Percentiles rank a stretch among this genome's conserved stretches.
These are phyloP conservation scores for Tokudaia muenninki DNA, from an alignment of 2,797 vertebrate species.

Conservation along the genomic window DNA sequence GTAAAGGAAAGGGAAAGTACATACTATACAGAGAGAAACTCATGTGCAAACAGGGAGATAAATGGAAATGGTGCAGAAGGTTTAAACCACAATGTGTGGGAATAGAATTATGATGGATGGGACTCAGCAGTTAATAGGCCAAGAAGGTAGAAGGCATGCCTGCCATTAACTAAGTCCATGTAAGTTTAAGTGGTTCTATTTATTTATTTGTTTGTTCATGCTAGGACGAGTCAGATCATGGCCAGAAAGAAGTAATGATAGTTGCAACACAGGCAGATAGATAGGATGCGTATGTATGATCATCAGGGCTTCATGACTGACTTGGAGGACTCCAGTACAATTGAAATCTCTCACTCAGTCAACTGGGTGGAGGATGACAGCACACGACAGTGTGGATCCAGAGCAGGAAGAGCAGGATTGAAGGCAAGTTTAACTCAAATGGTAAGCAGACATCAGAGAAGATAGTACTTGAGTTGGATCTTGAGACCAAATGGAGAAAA, in stretches of 20 bases:
- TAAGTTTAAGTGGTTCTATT: not conserved
- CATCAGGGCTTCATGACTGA: not conserved
- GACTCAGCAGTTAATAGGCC: not conserved
- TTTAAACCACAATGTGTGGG: not conserved
- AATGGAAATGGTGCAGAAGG: not conserved
- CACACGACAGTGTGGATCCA: not conserved
- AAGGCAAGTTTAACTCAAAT: not conserved
- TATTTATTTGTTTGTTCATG: not conserved
- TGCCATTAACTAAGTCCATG: not conserved
- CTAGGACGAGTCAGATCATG: slow-evolving; percentile 37
- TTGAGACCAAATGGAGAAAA: not conserved
- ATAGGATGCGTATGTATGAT: not conserved
- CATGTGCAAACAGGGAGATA: not conserved
- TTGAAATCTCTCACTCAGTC: not conserved
- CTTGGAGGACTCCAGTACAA: not conserved
- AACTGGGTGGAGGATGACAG: not conserved
- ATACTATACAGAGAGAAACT: not conserved
- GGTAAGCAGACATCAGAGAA: not conserved
- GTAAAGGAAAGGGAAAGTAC: not conserved
- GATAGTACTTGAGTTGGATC: not conserved
- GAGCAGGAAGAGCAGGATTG: not conserved
- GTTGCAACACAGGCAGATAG: not conserved
- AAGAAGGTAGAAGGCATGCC: not conserved
- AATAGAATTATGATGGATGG: not conserved
- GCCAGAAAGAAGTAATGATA: not conserved